Conservation (phyloP, 2,888 invertebrate genomes). For the Folsomia candida region DNA sequence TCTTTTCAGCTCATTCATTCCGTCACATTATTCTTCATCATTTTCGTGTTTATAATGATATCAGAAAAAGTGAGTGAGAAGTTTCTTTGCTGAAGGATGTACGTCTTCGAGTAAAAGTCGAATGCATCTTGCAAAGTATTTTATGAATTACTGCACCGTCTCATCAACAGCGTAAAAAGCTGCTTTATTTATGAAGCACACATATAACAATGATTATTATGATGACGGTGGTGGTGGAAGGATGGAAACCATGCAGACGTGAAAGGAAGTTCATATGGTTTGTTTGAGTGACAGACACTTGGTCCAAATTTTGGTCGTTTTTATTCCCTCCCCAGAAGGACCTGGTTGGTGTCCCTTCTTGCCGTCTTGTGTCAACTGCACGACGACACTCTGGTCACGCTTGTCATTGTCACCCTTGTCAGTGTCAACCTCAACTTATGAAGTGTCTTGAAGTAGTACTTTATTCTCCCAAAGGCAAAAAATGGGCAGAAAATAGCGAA, state of each 20-base stretch:
- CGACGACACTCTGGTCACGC: slow-evolving; percentile 13
- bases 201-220: too few relatives aligned
- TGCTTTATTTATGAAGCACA: too few relatives aligned
- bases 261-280: background rate
- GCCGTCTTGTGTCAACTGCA: slow-evolving; percentile 17
- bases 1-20: background rate
- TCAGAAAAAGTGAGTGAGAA: too few relatives aligned
- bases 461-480: background rate
- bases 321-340: background rate
- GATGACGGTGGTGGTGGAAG: too few relatives aligned
- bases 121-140: background rate
- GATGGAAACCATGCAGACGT: background rate
- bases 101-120: too few relatives aligned
- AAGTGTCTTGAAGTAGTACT: background rate
- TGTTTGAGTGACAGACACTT: slow-evolving; percentile 17
- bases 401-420: slow-evolving; percentile 16
- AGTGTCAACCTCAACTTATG: slow-evolving; percentile 13
- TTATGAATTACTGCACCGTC: background rate
- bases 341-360: slow-evolving; percentile 10
- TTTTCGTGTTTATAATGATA: too few relatives aligned
- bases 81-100: background rate
- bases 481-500: slow-evolving; percentile 13
- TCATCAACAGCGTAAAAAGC: background rate
- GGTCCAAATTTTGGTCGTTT: slow-evolving; percentile 14
- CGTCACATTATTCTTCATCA: background rate